These are phyloP conservation scores for Lota lota DNA, from an alignment of 2,113 vertebrate species.

Conservation along the genomic window DNA sequence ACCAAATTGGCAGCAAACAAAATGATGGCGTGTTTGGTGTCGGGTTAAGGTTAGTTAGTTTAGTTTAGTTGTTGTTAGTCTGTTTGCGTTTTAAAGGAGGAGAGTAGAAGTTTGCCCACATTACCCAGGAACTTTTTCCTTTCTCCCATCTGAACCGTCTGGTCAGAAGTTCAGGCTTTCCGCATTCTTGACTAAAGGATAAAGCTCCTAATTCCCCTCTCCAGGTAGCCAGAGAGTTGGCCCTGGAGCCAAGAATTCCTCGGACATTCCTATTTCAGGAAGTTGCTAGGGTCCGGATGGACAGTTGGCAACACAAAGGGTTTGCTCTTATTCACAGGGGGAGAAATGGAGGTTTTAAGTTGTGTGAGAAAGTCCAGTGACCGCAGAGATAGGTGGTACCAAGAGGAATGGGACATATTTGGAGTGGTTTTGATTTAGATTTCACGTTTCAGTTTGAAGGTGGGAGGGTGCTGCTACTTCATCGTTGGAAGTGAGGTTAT, in stretches of 20 bases:
- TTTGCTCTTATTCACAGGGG: constrained; percentile 58
- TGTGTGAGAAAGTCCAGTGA: constrained; percentile 67
- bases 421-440: constrained; percentile 40
- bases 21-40: constrained; percentile 24
- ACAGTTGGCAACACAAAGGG: constrained; percentile 72
- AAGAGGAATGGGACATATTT: constrained; percentile 57
- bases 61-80: constrained; percentile 3
- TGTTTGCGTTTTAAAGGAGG: neutral
- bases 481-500: constrained; percentile 5
- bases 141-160: constrained; percentile 71
- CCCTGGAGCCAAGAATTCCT: constrained; percentile 80
- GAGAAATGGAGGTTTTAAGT: constrained; percentile 67
- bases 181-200: constrained; percentile 82
- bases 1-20: neutral
- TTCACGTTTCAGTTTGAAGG: constrained; percentile 14
- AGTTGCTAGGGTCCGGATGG: constrained; percentile 79
- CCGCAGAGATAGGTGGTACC: constrained; percentile 54
- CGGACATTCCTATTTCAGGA: constrained; percentile 80
- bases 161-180: constrained; percentile 79
- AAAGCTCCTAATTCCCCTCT: constrained; percentile 86
- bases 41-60: no score
- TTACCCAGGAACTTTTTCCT: constrained; percentile 47
- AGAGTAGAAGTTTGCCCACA: constrained; percentile 41
- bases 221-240: constrained; percentile 77
- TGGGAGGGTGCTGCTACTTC: neutral